Evolutionary conservation across 1,140 invertebrate genomes (phyloP), one percentile per base, ranked within the genome.

Genomic region (Brachionus manjavacas): DNA sequence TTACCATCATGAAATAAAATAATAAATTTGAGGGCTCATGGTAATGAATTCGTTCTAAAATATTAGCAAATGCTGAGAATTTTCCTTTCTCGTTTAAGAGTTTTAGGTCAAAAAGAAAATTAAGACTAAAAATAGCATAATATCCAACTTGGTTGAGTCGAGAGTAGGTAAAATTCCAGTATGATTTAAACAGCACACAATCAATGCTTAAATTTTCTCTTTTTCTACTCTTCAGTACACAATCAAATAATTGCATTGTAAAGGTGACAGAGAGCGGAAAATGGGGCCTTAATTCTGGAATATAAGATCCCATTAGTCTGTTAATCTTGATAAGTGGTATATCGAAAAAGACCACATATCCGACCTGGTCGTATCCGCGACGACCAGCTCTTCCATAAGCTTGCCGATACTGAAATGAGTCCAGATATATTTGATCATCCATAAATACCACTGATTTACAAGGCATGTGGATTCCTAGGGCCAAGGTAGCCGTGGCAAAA

Each of bases 341-440:
- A 79, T 79, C 49, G 25, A 79, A 35, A 35, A 79, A 79, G 16
- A 79, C 16, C 2, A 79, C 43, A 79, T 79, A 25, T 31, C 74
- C 74, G 28, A 14, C 12, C 25, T 55, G 46, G 52, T 79, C 74
- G 39, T 43, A 79, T n/a, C 74, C 74, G 12, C 74, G 20, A 8
- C 74, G 20, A 23, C 74, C 74, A 52, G 74, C 74, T 55, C 74
- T 25, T n/a, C 74, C 74, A 31, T 46, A 79, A 55, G 74, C 46
- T 79, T 79, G 74, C 31, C 49, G 25, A 55, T 52, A 79, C 16
- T 79, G 74, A 55, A 79, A 79, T 14, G 74, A 28, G 55, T 79
- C 74, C 11, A 79, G 35, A 55, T 55, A 79, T 31, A 79, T 79
- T 55, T 52, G 4, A 79, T 79, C 74, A 20, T 79, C 14, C 16